Conservation (phyloP, 2,113 vertebrate species). For the Marmota flaviventris region DNA sequence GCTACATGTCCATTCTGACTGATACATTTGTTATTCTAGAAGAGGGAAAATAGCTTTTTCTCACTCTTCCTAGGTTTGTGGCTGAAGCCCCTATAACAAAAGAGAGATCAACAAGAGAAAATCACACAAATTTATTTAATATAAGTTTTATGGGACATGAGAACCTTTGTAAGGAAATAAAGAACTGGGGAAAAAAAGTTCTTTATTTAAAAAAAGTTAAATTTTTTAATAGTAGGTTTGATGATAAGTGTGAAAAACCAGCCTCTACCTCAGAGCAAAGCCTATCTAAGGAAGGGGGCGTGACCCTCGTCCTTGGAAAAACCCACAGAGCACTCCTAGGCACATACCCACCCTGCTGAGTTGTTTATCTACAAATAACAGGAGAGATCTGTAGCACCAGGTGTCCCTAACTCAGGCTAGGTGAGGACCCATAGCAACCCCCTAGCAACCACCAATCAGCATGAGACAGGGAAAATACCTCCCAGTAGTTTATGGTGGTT, state of each 20-base stretch:
- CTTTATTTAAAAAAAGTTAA: background rate
- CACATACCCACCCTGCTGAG: too few species aligned
- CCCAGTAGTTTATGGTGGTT: too few species aligned
- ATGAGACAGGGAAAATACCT: too few species aligned
- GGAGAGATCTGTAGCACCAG: too few species aligned
- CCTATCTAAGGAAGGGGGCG: too few species aligned
- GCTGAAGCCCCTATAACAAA: background rate
- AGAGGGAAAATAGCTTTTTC: background rate
- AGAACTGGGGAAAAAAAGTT: background rate
- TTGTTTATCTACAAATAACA: too few species aligned
- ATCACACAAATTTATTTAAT: background rate
- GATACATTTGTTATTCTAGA: background rate
- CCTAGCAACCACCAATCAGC: too few species aligned
- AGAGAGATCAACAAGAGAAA: background rate
- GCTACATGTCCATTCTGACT: background rate
- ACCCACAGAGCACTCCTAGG: too few species aligned
- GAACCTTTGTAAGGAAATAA: background rate
- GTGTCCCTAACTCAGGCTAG: too few species aligned
- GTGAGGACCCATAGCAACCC: too few species aligned
- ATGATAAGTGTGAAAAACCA: background rate
- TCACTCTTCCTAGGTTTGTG: background rate
- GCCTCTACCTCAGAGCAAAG: too few species aligned
- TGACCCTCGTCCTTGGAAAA: too few species aligned
- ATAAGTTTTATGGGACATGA: background rate
- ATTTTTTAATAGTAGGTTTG: background rate